phyloP scores from a whole-genome alignment of 2,797 vertebrate genomes.

The Etheostoma perlongum region DNA sequence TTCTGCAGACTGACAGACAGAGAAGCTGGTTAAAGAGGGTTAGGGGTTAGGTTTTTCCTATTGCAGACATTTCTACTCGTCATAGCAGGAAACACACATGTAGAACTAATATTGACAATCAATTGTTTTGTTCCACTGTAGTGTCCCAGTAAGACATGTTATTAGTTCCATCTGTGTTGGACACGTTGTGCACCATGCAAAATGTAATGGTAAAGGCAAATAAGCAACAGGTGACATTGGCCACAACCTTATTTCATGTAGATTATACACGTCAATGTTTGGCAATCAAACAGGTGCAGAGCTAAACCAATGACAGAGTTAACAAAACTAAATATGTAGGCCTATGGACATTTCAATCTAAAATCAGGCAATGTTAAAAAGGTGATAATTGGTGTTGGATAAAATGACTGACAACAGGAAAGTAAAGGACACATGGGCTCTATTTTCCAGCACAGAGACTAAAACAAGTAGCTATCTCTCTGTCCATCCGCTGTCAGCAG shows the following conservation, averaged over 20 bases:
- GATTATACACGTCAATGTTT: slow-evolving; percentile 2
- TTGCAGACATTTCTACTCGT: not conserved
- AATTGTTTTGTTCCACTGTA: not conserved
- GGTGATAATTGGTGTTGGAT: not conserved
- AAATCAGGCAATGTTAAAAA: slow-evolving; percentile 7
- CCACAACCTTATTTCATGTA: not conserved
- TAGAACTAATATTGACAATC: not conserved
- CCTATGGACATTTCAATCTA: not conserved
- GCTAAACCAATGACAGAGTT: not conserved
- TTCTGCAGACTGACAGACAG: not conserved
- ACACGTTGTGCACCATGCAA: not conserved
- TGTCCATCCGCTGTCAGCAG: no score
- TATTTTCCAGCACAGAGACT: slow-evolving; percentile 10
- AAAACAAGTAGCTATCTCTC: not conserved
- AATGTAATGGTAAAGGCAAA: not conserved
- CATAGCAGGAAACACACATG: not conserved
- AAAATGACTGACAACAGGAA: not conserved
- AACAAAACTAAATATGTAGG: slow-evolving; percentile 22
- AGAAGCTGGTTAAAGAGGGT: not conserved
- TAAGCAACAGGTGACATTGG: not conserved
- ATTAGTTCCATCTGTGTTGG: not conserved
- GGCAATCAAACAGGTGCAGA: not conserved
- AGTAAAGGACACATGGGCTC: slow-evolving; percentile 13
- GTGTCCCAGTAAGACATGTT: not conserved
- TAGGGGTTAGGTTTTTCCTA: not conserved